phyloP scores from a whole-genome alignment of 2,113 vertebrate species.

The Pungitius pungitius region DNA sequence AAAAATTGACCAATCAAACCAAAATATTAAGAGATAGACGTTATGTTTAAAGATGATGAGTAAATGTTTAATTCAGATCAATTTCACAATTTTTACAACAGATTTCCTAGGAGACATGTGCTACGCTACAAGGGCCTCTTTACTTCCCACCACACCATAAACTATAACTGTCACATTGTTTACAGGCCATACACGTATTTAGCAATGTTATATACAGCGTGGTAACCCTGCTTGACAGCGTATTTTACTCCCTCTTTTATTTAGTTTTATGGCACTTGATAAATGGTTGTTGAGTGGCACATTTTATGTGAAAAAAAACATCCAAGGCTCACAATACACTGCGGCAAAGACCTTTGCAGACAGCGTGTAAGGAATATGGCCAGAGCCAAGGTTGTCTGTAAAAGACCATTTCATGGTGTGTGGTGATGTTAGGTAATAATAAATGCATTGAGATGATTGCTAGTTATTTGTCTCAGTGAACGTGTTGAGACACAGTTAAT shows the following conservation, averaged over 20 bases:
- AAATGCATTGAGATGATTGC: constrained; percentile 53
- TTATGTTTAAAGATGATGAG: constrained; percentile 14
- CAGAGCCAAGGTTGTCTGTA: constrained; percentile 33
- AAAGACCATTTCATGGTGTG: constrained; percentile 38
- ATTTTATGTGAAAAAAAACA: constrained; percentile 49
- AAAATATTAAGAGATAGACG: constrained; percentile 33
- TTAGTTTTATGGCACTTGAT: constrained; percentile 62
- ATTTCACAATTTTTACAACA: constrained; percentile 53
- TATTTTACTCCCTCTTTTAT: constrained; percentile 50
- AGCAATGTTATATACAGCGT: constrained; percentile 53
- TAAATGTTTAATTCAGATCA: constrained; percentile 51
- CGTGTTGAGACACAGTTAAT: constrained; percentile 37
- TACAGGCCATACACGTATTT: constrained; percentile 32
- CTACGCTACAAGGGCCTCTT: constrained; percentile 61
- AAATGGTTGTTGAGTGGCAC: constrained; percentile 41
- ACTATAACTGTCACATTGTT: constrained; percentile 39
- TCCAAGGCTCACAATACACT: constrained; percentile 27
- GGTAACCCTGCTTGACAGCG: constrained; percentile 17
- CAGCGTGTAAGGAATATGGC: constrained; percentile 22
- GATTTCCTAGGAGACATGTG: constrained; percentile 41
- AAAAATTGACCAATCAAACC: background rate
- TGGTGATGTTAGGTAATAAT: constrained; percentile 42
- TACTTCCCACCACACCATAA: constrained; percentile 48
- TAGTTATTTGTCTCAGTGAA: constrained; percentile 32
- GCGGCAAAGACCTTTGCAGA: constrained; percentile 18